These are phyloP conservation scores for Papilio machaon DNA, from an alignment of 1,140 invertebrate genomes.

Conservation along the genomic window DNA sequence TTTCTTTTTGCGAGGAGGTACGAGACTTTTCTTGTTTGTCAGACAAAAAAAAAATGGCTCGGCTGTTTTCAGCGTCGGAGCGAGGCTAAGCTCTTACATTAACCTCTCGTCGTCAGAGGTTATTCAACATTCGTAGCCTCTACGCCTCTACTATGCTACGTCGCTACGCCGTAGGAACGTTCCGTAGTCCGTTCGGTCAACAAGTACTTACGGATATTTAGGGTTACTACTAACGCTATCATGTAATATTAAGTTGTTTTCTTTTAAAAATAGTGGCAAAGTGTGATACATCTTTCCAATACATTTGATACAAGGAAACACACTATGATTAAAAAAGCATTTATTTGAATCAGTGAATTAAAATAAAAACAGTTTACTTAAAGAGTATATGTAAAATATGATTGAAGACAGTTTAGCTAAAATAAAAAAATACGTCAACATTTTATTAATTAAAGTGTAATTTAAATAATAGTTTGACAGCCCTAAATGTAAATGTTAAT, in stretches of 20 bases:
- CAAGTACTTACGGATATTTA: slow-evolving; percentile 51
- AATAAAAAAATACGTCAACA: not conserved
- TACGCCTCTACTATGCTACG: slow-evolving; percentile 34
- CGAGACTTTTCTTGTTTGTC: slow-evolving; percentile 50
- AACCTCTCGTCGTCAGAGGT: slow-evolving; percentile 63
- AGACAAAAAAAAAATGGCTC: slow-evolving; percentile 51
- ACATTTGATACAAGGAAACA: too few species aligned
- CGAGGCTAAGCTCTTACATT: slow-evolving; percentile 71
- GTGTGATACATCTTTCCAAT: too few species aligned
- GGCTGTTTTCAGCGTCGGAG: slow-evolving; percentile 59
- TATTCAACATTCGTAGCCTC: slow-evolving; percentile 67
- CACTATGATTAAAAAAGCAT: too few species aligned
- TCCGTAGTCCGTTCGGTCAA: slow-evolving; percentile 59
- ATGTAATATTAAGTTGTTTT: not conserved
- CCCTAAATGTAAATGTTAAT: slow-evolving; percentile 55
- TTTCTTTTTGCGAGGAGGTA: slow-evolving; percentile 40
- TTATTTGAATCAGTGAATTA: not conserved
- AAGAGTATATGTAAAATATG: not conserved
- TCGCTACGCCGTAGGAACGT: slow-evolving; percentile 38
- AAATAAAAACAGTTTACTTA: not conserved
- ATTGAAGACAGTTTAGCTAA: not conserved
- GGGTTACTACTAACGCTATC: slow-evolving; percentile 42
- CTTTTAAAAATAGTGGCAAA: too few species aligned
- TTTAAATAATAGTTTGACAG: slow-evolving; percentile 42
- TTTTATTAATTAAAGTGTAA: slow-evolving; percentile 25